Evolutionary conservation across 2,113 vertebrate genomes (phyloP).

Genomic region (Lepidothrix coronata): DNA sequence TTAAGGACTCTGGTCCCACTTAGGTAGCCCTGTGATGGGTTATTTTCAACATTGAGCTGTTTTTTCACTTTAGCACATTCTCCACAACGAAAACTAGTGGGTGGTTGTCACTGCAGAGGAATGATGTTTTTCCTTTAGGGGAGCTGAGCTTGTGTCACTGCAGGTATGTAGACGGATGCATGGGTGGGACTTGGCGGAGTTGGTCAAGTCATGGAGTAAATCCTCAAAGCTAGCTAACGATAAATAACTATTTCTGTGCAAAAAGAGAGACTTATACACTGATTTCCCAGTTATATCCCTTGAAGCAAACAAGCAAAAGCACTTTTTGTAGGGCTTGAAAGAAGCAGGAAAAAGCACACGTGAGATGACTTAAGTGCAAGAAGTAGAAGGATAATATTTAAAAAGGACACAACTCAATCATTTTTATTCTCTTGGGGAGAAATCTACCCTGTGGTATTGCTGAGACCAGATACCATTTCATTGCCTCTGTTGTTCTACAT

Average conservation of each 20-base stretch:
- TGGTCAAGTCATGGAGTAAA: background rate
- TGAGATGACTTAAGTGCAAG: background rate
- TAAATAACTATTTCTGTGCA: background rate
- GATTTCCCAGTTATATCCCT: background rate
- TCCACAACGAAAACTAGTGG: background rate
- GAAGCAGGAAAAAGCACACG: background rate
- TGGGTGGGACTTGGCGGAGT: background rate
- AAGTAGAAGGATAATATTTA: background rate
- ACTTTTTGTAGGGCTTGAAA: background rate
- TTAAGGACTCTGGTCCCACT: background rate
- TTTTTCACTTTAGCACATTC: background rate
- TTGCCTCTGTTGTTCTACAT: background rate
- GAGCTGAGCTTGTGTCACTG: background rate
- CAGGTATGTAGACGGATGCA: background rate
- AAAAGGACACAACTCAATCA: background rate
- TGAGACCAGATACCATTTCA: background rate
- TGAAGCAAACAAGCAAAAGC: background rate
- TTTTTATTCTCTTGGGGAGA: background rate
- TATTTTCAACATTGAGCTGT: background rate
- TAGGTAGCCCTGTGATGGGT: background rate
- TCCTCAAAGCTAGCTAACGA: background rate
- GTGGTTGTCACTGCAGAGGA: background rate
- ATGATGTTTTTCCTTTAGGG: background rate
- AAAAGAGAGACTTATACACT: background rate
- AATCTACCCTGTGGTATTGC: background rate